Percentiles rank a stretch among this genome's conserved stretches.
Evolutionary conservation across 2,888 invertebrate genomes (phyloP).

Genomic region (Cristatella mucedo): DNA sequence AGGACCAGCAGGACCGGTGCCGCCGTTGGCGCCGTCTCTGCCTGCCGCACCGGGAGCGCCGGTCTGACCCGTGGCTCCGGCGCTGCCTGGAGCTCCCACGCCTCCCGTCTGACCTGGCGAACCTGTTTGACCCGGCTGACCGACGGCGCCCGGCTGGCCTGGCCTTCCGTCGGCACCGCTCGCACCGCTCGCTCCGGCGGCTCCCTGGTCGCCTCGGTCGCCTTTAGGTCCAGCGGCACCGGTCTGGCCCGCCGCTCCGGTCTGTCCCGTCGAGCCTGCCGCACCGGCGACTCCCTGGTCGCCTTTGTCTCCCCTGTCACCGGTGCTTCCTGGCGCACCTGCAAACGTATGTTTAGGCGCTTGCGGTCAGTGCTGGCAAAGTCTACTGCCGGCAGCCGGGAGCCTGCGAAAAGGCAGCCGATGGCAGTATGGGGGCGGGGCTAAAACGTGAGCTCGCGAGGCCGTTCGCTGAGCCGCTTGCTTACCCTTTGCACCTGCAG

Average conservation of each 20-base stretch:
- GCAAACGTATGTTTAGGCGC: no score
- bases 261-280: constrained; percentile 5
- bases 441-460: no score
- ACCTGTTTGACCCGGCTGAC: constrained; percentile 9
- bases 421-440: no score
- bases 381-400: no score
- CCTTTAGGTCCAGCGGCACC: constrained; percentile 8
- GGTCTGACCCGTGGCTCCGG: constrained; percentile 11
- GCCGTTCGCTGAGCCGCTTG: no score
- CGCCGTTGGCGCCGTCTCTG: neutral
- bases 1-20: constrained; percentile 6
- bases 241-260: constrained; percentile 7
- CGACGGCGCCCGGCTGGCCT: constrained; percentile 6
- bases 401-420: no score
- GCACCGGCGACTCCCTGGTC: neutral
- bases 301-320: constrained; percentile 1
- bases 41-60: constrained; percentile 11
- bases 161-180: neutral
- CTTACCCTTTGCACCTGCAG: no score
- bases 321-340: no score
- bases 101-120: no score
- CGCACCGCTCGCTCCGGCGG: constrained; percentile 2
- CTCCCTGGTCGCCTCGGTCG: neutral
- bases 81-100: no score
- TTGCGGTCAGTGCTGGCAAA: no score